phyloP scores from a whole-genome alignment of 2,888 invertebrate genomes.

The Raillietiella orientalis region DNA sequence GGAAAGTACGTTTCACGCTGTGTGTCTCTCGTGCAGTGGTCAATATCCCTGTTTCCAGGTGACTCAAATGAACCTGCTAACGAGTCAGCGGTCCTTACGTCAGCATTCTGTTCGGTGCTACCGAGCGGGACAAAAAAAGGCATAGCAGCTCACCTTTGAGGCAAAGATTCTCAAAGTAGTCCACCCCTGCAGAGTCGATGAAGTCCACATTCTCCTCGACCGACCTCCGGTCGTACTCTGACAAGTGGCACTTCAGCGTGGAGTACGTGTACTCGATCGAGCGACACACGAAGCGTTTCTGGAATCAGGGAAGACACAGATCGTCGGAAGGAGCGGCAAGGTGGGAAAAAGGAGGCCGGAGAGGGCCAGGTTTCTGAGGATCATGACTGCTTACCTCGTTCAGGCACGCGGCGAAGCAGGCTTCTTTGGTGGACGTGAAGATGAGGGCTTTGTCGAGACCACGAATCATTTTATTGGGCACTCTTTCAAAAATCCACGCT shows the following conservation, averaged over 20 bases:
- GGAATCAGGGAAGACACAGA: constrained; percentile 9
- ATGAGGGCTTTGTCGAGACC: constrained; percentile 68
- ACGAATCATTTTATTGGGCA: constrained; percentile 65
- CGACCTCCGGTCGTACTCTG: constrained; percentile 58
- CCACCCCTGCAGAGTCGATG: constrained; percentile 48
- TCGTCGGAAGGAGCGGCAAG: neutral
- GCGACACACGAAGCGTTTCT: constrained; percentile 64
- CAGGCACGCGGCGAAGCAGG: constrained; percentile 63
- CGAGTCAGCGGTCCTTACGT: no score
- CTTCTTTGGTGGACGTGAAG: constrained; percentile 75
- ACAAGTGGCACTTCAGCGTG: constrained; percentile 60
- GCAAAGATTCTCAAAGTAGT: constrained; percentile 69
- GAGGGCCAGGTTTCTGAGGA: no score
- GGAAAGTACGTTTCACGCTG: no score
- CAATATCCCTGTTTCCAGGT: no score
- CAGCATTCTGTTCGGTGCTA: no score
- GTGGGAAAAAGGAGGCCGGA: constrained; percentile 7
- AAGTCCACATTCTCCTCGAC: constrained; percentile 64
- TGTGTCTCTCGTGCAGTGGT: no score
- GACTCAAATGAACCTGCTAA: no score
- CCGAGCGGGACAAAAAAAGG: no score
- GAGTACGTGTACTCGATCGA: constrained; percentile 80
- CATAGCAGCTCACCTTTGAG: constrained; percentile 33
- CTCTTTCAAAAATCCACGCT: constrained; percentile 74
- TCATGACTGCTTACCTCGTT: constrained; percentile 29